Evolutionary conservation across 2,888 invertebrate species (phyloP).

Genomic region (Melanophora roralis): DNA sequence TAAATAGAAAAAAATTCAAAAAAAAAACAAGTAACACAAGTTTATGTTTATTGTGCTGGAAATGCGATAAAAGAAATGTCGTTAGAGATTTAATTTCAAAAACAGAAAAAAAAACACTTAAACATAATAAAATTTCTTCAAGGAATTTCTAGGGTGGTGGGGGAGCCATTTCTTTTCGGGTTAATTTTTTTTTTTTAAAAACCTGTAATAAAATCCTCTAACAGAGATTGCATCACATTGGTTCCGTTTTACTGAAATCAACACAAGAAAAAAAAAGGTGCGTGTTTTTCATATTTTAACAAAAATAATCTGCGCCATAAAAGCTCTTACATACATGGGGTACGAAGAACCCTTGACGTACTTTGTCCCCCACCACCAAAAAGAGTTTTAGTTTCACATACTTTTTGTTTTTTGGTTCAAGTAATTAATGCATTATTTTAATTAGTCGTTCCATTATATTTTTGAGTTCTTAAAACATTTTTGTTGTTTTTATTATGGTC

Average conservation of each 20-base stretch:
- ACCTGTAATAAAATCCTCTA: constrained; percentile 51
- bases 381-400: no score
- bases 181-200: neutral
- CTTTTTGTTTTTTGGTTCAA: neutral
- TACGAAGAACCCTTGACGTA: neutral
- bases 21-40: neutral
- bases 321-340: neutral
- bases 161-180: no score
- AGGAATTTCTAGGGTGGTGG: no score
- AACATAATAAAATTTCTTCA: no score
- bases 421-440: constrained; percentile 74
- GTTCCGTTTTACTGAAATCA: constrained; percentile 21
- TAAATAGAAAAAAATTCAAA: neutral
- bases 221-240: constrained; percentile 70
- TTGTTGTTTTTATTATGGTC: constrained; percentile 63
- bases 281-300: constrained; percentile 65
- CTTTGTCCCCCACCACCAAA: no score
- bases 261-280: constrained; percentile 61
- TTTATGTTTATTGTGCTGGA: constrained; percentile 64
- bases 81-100: constrained; percentile 47
- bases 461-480: constrained; percentile 61
- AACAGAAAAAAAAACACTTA: neutral
- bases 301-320: neutral
- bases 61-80: constrained; percentile 75
- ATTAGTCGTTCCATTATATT: constrained; percentile 71